phyloP scores from a whole-genome alignment of 2,888 invertebrate genomes.

The Lochmaea capreae region DNA sequence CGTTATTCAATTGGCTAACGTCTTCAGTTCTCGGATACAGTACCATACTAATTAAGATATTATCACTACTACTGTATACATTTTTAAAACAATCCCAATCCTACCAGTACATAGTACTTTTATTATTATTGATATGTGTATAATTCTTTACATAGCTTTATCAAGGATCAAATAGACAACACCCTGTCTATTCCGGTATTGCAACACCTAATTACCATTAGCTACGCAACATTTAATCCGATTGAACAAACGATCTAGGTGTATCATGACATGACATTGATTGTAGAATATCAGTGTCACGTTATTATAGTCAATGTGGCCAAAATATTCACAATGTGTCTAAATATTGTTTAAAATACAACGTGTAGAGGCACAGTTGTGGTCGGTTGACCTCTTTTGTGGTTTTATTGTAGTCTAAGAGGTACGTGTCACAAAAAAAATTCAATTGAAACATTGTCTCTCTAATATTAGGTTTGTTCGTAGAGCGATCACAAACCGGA shows the following conservation, averaged over 20 bases:
- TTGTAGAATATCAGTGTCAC: constrained; percentile 30
- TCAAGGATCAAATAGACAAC: neutral
- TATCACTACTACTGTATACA: too few species aligned
- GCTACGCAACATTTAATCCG: constrained; percentile 21
- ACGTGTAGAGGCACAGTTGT: constrained; percentile 16
- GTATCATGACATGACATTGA: constrained; percentile 30
- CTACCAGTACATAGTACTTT: neutral
- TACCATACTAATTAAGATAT: too few species aligned
- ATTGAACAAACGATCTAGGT: constrained; percentile 25
- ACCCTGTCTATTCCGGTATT: constrained; percentile 15
- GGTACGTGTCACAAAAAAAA: neutral
- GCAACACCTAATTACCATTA: constrained; percentile 18
- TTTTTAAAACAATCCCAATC: neutral
- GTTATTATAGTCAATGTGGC: constrained; percentile 7
- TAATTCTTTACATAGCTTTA: neutral
- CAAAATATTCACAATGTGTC: constrained; percentile 19
- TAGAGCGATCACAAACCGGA: too few species aligned
- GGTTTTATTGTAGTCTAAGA: constrained; percentile 3
- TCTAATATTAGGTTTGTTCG: neutral
- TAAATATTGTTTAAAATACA: constrained; percentile 16
- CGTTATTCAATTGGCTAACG: too few species aligned
- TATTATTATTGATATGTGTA: neutral
- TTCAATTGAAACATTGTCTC: neutral
- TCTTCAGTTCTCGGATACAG: too few species aligned
- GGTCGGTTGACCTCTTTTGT: constrained; percentile 29